phyloP scores from a whole-genome alignment of 2,113 vertebrate genomes.

The Cheilinus undulatus region DNA sequence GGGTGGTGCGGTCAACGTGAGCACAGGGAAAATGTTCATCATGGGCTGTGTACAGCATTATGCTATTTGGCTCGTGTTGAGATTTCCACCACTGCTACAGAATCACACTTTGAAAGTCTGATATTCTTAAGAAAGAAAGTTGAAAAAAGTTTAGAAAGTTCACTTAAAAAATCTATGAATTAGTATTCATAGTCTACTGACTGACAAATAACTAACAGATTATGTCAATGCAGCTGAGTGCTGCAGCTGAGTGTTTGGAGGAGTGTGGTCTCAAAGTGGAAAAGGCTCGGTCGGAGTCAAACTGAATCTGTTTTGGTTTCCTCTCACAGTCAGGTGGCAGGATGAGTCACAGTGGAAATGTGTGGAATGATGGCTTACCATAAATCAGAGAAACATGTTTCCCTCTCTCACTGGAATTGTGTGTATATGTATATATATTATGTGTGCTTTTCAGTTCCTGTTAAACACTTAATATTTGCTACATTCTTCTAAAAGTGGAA shows the following conservation, averaged over 20 bases:
- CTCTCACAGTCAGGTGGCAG: constrained; percentile 68
- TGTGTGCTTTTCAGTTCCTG: constrained; percentile 29
- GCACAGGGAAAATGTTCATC: constrained; percentile 41
- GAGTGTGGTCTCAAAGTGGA: constrained; percentile 66
- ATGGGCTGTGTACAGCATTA: background rate
- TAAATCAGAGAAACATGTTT: constrained; percentile 47
- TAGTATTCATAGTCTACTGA: constrained; percentile 25
- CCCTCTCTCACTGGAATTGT: constrained; percentile 16
- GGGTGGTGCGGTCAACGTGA: constrained; percentile 10
- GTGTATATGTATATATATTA: constrained; percentile 1
- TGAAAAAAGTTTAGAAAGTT: constrained; percentile 9
- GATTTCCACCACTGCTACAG: background rate
- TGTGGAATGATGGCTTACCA: constrained; percentile 48
- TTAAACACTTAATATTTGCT: constrained; percentile 2
- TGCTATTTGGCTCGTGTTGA: constrained; percentile 3
- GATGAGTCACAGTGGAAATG: constrained; percentile 81
- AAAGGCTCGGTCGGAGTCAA: constrained; percentile 64
- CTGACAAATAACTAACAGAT: constrained; percentile 26
- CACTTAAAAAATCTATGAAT: background rate
- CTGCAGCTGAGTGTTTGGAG: constrained; percentile 47
- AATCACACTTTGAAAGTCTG: background rate
- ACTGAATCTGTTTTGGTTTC: constrained; percentile 63
- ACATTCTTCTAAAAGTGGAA: constrained; percentile 8
- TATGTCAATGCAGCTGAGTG: constrained; percentile 27
- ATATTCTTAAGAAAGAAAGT: background rate